Base-by-base conservation (phyloP, 2,113 vertebrate genomes). In the Hypanus sabinus region DNA sequence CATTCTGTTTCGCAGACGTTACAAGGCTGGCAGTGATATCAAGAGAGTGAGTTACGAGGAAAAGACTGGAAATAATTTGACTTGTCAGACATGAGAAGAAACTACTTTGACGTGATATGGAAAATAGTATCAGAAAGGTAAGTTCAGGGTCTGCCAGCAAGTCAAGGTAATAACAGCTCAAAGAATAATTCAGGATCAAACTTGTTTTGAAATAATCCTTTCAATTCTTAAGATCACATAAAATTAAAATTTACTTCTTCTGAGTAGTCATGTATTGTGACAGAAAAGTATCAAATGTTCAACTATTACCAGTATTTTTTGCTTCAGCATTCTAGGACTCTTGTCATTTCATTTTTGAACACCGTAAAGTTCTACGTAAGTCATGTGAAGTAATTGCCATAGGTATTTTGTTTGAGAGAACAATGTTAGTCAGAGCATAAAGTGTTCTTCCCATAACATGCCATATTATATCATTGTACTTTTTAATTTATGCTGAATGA, bases 1-100 rank as follows among this genome's bases (percentile, higher is more conserved):
- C n/a, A 65, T 90, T 90, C 62, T 90, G 85, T 65, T n/a, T 20
- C n/a, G 85, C 85, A 90, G 18, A 33, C 60, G 30, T 90, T 62
- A 65, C 85, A 90, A 65, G 60, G 30, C 30, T 65, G 60, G 65
- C 30, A 90, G 60, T 65, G 33, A 60, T 62, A 65, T 33, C 27
- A 65, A 65, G 57, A 5, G 57, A 65, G 65, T 33, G 60, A 90
- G 27, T 68, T 33, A 90, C 18, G 85, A 65, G 60, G 30, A 65
- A 73, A 33, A 65, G 60, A 68, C 57, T 87, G 27, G 62, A 90
- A 33, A 62, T 60, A 90, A 65, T 90, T n/a, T 30, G 5, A 88
- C 57, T 88, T 88, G 85, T 60, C 27, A 62, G 30, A 88, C 0
- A 3, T 88, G 57, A 62, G 57, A 33, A 27, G 55, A n/a, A 88